Evolutionary conservation across 1,140 invertebrate genomes (phyloP).

Genomic region (Phymastichus coffea): DNA sequence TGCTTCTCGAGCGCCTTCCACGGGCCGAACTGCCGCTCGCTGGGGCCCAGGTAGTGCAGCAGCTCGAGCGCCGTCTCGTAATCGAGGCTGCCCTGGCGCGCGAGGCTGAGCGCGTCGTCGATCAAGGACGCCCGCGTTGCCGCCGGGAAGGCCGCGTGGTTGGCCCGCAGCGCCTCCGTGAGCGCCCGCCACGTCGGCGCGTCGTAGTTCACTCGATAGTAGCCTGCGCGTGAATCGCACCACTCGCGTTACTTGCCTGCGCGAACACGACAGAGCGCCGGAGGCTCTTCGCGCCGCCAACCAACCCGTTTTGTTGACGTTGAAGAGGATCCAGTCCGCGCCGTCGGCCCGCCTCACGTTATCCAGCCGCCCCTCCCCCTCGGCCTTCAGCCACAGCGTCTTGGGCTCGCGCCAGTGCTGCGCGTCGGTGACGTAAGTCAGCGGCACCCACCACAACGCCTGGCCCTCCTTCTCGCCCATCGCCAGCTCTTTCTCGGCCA

Average conservation of each 20-base stretch:
- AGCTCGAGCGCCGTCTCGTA: conserved; percentile 62
- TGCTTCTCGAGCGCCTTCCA: conserved; percentile 61
- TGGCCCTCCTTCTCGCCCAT: not conserved
- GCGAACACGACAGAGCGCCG: too few relatives aligned
- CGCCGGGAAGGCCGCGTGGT: conserved; percentile 57
- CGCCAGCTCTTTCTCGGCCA: not conserved
- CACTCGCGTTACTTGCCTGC: not conserved
- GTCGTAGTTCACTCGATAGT: conserved; percentile 68
- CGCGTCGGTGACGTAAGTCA: conserved; percentile 53
- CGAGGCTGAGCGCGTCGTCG: conserved; percentile 59
- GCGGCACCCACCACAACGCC: conserved; percentile 58
- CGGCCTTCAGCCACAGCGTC: conserved; percentile 44
- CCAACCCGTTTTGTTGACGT: conserved; percentile 57
- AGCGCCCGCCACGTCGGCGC: conserved; percentile 62
- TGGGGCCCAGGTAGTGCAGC: conserved; percentile 2
- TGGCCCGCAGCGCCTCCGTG: conserved; percentile 48
- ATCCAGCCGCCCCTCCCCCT: conserved; percentile 33
- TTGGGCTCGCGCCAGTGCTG: conserved; percentile 38
- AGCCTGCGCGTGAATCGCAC: conserved; percentile 49
- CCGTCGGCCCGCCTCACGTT: conserved; percentile 22
- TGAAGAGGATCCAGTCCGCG: conserved; percentile 58
- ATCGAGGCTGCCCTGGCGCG: conserved; percentile 58
- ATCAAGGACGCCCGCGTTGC: conserved; percentile 62
- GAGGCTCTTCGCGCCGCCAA: too few relatives aligned
- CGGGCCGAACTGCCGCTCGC: conserved; percentile 50